Conservation (phyloP, 2,888 invertebrate species). For the Eucera pruinosa region DNA sequence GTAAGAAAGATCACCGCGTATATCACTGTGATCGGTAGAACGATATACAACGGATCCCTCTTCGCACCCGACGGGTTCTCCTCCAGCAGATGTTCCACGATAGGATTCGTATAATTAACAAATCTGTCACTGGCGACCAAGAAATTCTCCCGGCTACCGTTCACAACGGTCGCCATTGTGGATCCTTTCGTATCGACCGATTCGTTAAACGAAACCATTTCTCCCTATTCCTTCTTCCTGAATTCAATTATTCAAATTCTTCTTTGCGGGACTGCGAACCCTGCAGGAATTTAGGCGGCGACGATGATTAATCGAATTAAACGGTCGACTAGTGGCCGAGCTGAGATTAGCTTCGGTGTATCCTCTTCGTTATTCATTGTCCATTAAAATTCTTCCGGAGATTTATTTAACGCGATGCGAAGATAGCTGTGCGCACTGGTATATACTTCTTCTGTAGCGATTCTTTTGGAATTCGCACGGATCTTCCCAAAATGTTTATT, state of each 20-base stretch:
- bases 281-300: too few relatives aligned
- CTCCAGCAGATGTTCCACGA: slow-evolving; percentile 31
- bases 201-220: slow-evolving; percentile 25
- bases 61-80: slow-evolving; percentile 25
- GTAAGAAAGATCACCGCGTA: slow-evolving; percentile 86
- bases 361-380: too few relatives aligned
- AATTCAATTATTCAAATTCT: not conserved
- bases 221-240: not conserved
- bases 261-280: too few relatives aligned
- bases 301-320: too few relatives aligned
- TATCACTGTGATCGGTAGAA: slow-evolving; percentile 85
- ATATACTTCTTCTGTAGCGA: too few relatives aligned
- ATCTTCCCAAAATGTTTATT: too few relatives aligned
- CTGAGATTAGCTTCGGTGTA: too few relatives aligned
- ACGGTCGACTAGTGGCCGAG: too few relatives aligned
- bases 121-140: not conserved
- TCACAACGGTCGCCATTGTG: not conserved
- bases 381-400: too few relatives aligned
- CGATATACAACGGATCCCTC: slow-evolving; percentile 84
- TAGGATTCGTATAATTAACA: slow-evolving; percentile 48
- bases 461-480: too few relatives aligned
- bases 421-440: too few relatives aligned
- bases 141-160: not conserved
- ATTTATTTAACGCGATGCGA: too few relatives aligned
- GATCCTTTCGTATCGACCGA: slow-evolving; percentile 1